Conservation (phyloP, 2,797 vertebrate genomes). For the Syndactyla subalaris region DNA sequence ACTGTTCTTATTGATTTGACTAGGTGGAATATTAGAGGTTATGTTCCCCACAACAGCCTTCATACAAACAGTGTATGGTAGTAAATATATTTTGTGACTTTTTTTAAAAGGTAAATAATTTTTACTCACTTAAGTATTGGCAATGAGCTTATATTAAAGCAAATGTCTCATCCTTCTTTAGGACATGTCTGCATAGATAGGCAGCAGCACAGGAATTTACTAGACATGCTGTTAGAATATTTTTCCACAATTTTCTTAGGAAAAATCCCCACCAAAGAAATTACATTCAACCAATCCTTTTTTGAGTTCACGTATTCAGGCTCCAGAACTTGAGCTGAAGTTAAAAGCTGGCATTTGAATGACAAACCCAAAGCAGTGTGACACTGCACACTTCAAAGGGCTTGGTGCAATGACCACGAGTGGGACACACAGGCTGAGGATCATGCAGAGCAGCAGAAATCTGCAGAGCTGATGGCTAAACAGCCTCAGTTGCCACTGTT, state of each 20-base stretch:
- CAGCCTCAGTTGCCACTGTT: not conserved
- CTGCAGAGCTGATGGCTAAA: not conserved
- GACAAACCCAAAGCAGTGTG: not conserved
- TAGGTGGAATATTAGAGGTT: not conserved
- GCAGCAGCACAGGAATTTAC: not conserved
- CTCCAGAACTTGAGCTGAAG: not conserved
- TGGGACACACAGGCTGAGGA: not conserved
- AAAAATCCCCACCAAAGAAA: not conserved
- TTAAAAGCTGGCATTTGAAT: not conserved
- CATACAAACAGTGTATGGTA: not conserved
- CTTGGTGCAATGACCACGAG: not conserved
- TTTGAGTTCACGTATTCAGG: not conserved
- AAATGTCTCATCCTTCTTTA: not conserved
- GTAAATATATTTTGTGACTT: not conserved
- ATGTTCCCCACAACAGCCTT: not conserved
- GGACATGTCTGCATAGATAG: not conserved
- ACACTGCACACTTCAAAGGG: not conserved
- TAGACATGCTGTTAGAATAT: not conserved
- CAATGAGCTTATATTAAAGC: not conserved
- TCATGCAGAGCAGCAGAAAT: not conserved
- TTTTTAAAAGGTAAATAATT: not conserved
- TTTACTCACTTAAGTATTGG: not conserved
- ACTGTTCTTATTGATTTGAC: not conserved
- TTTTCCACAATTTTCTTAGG: not conserved
- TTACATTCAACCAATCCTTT: not conserved